phyloP scores from a whole-genome alignment of 2,113 vertebrate genomes.

The Notarius lentiginosus region DNA sequence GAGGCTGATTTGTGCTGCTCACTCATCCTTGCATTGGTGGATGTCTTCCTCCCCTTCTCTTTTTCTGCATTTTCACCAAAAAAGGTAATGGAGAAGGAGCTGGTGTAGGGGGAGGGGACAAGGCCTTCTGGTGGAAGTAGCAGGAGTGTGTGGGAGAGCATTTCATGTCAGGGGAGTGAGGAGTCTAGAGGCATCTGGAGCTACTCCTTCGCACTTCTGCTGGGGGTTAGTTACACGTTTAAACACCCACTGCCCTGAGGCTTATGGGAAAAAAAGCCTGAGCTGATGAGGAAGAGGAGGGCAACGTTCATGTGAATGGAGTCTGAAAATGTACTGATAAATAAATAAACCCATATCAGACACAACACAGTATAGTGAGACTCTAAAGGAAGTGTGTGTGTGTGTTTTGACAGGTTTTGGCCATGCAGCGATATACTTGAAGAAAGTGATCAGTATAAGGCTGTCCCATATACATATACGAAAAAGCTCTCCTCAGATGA shows the following conservation, averaged over 20 bases:
- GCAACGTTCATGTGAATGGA: constrained; percentile 29
- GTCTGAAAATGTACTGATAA: constrained; percentile 24
- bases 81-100: constrained; percentile 94
- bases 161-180: constrained; percentile 41
- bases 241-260: constrained; percentile 60
- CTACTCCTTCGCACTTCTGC: constrained; percentile 85
- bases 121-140: constrained; percentile 58
- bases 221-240: constrained; percentile 74
- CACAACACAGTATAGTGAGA: background rate
- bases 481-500: background rate
- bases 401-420: background rate
- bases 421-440: background rate
- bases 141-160: constrained; percentile 63
- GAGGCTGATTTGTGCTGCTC: constrained; percentile 60
- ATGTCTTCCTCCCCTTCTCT: constrained; percentile 69
- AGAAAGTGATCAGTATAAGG: background rate
- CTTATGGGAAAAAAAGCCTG: constrained; percentile 59
- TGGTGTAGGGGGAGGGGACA: constrained; percentile 62
- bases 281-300: constrained; percentile 38
- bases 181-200: constrained; percentile 89
- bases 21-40: constrained; percentile 60
- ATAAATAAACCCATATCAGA: background rate
- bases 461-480: background rate
- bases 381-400: background rate
- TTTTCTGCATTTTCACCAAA: constrained; percentile 93